A percentile compares a stretch with the other conserved stretches of the same genome.
phyloP scores from a whole-genome alignment of 1,140 invertebrate species.

The Pseudachorutes palmiensis region DNA sequence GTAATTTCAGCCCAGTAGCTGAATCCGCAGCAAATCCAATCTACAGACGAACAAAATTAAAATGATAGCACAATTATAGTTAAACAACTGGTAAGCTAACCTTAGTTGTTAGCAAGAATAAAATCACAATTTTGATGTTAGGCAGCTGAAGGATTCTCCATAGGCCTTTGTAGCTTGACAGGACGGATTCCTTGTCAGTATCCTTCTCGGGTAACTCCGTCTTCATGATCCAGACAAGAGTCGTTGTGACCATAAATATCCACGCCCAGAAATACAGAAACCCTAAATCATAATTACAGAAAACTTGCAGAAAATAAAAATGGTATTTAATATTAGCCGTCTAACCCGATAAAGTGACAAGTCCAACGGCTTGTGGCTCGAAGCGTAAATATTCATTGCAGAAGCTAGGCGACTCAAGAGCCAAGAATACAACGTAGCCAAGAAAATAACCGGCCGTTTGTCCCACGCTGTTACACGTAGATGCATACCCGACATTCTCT shows the following conservation, averaged over 20 bases:
- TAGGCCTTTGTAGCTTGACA: conserved; percentile 74
- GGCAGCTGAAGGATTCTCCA: conserved; percentile 70
- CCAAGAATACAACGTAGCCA: conserved; percentile 94
- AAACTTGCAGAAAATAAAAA: background rate
- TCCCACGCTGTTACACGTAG: conserved; percentile 96
- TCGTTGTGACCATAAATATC: conserved; percentile 82
- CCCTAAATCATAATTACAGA: conserved; percentile 10
- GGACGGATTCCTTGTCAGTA: conserved; percentile 49
- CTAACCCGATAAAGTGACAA: conserved; percentile 78
- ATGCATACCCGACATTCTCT: conserved; percentile 96
- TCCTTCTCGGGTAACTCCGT: conserved; percentile 55
- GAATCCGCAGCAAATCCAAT: conserved; percentile 93
- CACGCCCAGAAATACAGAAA: conserved; percentile 95
- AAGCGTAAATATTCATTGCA: conserved; percentile 84
- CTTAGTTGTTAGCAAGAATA: conserved; percentile 1
- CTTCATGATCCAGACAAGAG: conserved; percentile 81
- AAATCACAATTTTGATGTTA: background rate
- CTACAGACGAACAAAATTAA: conserved; percentile 45
- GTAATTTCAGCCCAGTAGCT: conserved; percentile 86
- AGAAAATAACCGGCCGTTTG: conserved; percentile 97
- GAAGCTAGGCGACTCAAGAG: conserved; percentile 92
- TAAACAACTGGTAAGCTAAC: conserved; percentile 16
- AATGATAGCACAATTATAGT: background rate
- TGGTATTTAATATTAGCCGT: too few relatives aligned
- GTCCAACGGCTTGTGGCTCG: conserved; percentile 56